Conservation (phyloP, 2,113 vertebrate species). For the Podocnemis expansa region DNA sequence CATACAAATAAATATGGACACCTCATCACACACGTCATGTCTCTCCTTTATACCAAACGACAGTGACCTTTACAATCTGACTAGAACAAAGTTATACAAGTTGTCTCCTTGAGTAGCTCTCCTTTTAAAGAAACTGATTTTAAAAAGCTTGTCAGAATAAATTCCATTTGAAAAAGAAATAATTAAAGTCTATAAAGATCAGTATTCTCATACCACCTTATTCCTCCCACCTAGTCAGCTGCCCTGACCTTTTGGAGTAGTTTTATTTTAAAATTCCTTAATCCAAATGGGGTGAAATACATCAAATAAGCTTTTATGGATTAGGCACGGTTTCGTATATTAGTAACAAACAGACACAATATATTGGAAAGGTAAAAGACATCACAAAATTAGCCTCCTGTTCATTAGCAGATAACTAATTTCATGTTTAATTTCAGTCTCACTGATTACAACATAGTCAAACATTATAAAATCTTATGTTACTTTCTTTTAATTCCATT, state of each 20-base stretch:
- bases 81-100: too few relatives aligned
- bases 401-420: neutral
- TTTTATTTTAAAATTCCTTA: neutral
- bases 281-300: neutral
- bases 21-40: too few relatives aligned
- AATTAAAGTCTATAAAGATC: neutral
- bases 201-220: neutral
- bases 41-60: too few relatives aligned
- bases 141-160: too few relatives aligned
- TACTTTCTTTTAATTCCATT: too few relatives aligned
- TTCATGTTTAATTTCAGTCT: neutral
- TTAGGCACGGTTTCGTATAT: neutral
- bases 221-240: neutral
- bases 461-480: too few relatives aligned
- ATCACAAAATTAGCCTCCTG: neutral
- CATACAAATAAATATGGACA: too few relatives aligned
- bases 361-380: neutral
- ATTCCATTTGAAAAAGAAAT: neutral
- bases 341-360: neutral
- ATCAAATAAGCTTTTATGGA: neutral
- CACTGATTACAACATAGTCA: too few relatives aligned
- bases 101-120: neutral
- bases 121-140: neutral
- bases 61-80: too few relatives aligned
- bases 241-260: neutral